Base-by-base conservation (phyloP, 2,797 vertebrate species). In the Gallinago stenura region DNA sequence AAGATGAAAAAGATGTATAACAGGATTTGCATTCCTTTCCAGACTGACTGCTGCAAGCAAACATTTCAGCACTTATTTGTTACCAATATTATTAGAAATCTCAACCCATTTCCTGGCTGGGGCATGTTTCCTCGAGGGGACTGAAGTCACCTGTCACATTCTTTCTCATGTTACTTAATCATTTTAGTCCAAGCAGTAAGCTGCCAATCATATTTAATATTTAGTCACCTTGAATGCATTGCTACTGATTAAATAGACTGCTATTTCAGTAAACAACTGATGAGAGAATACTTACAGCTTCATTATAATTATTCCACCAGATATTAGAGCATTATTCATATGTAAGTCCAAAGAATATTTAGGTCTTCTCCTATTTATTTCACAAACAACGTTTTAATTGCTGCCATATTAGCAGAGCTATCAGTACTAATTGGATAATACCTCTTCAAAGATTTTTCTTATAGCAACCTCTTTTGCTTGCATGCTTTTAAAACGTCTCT, bases 21-120 rank as follows among this genome's bases (percentile, higher is more conserved):
- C 97, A 97, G 98, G 98, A 98, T 98, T 98, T 98, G 98, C 98
- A 98, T 97, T 96, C 98, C 97, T 97, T 97, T 91, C 97, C 70
- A 71, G 94, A 92, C 96, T 87, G 96, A 97, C 92, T 80, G 98
- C 98, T 98, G 97, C 97, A 92, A 98, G 98, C 98, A 97, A 98
- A 95, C 93, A 91, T 96, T 97, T 95, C 97, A 96, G 97, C 96
- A 97, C 97, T 97, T 95, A 97, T 97, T 97, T 98, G 97, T 97
- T 97, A 95, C 97, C 97, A 97, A 95, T 97, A 97, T 95, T 97
- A 98, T 98, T 97, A 97, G 96, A 97, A 94, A 95, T 97, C 96
- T 92, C 95, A 94, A 93, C 94, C 96, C 45, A 97, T 98, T 98
- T 97, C 91, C 97, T 96, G 95, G 82, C 95, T 96, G 97, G 98